Base-by-base conservation (phyloP, 2,888 invertebrate genomes). In the Melinaea marsaeus region DNA sequence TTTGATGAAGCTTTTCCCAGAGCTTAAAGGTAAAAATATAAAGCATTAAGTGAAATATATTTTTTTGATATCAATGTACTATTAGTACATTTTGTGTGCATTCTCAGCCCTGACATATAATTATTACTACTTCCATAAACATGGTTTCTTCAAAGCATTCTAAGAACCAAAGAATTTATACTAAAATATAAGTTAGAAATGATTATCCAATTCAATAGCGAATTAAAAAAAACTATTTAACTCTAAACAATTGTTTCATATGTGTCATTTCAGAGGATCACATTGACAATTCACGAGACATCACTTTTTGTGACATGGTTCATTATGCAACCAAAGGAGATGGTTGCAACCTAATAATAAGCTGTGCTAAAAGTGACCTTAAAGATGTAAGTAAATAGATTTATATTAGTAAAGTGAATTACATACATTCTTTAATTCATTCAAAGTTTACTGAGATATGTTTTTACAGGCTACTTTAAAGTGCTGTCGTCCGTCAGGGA, bases 251-350 rank as follows among this genome's bases (percentile, higher is more conserved):
- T 13, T 35, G 4, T 11, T 5, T 45, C 1, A 60, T 55, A 6
- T 60, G 9, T 51, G n/a, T 61, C 35, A 32, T 80, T 80, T 22
- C 71, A 85, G 85, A 75, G 57, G 72, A 75, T 3, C 70, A 82
- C 34, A 81, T 88, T 32, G 85, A 82, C 0, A 79, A 77, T 68
- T 86, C 86, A 2, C 77, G 83, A 2, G 83, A 86, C 56, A 33
- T 51, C 3, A 72, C 72, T 13, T 86, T 88, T 58, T 70, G 63
- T 4, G 82, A 86, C 57, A 79, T 83, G 79, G 70, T 86, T 2
- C 45, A 74, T 9, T 63, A 13, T 33, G 67, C 64, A 0, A 85
- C 82, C 0, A 76, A 80, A 6, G 80, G 80, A 3, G 9, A 67
- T 5, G 85, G 86, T 13, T 84, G 84, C 57, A 55, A 78, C 2